A percentile compares a stretch with the other conserved stretches of the same genome.
Evolutionary conservation across 2,113 vertebrate species (phyloP).

Genomic region (Pachycephala philippinensis): DNA sequence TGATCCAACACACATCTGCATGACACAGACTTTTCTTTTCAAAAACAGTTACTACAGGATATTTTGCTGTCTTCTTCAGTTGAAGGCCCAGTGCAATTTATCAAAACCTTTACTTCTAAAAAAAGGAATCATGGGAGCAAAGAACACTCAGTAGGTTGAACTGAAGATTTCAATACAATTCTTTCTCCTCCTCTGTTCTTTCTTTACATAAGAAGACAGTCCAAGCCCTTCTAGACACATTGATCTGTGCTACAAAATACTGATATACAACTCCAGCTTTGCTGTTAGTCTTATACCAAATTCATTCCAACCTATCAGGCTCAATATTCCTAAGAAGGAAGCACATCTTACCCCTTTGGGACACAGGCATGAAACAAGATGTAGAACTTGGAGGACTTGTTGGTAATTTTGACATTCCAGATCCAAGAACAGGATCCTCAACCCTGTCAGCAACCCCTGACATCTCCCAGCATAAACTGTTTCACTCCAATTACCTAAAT

Average conservation of each 20-base stretch:
- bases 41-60: background rate
- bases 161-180: background rate
- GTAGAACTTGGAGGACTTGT: background rate
- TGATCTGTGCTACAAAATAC: background rate
- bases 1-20: background rate
- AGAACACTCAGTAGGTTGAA: background rate
- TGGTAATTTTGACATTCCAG: background rate
- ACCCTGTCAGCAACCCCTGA: background rate
- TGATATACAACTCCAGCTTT: background rate
- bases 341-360: background rate
- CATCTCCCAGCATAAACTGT: background rate
- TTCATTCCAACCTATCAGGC: background rate
- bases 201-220: background rate
- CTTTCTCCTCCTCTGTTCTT: background rate
- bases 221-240: background rate
- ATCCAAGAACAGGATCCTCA: background rate
- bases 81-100: background rate
- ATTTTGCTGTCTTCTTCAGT: background rate
- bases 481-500: background rate
- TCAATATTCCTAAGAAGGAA: background rate
- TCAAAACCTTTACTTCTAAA: background rate
- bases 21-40: background rate
- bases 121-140: background rate
- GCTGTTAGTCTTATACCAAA: background rate
- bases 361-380: background rate